Percentiles rank a stretch among this genome's conserved stretches.
These are phyloP conservation scores for Ridgeia piscesae DNA, from an alignment of 1,140 invertebrate genomes.

Conservation along the genomic window DNA sequence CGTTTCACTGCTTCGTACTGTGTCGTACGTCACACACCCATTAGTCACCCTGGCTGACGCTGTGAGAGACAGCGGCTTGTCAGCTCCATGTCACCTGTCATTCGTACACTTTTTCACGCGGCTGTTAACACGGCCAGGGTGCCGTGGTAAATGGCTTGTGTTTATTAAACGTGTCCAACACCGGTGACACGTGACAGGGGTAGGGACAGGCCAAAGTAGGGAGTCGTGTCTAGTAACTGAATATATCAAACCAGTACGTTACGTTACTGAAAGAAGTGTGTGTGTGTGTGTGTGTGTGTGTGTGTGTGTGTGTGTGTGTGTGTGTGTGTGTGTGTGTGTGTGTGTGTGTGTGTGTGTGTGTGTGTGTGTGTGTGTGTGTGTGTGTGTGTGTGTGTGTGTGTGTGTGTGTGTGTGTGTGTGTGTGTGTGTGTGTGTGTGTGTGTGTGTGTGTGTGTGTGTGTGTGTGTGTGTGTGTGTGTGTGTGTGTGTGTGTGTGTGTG, in stretches of 20 bases:
- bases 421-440: conserved; percentile 25
- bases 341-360: too few species aligned
- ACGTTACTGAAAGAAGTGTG: neutral
- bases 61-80: neutral
- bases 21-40: neutral
- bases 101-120: neutral
- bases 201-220: neutral
- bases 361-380: conserved; percentile 7
- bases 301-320: too few species aligned
- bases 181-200: neutral
- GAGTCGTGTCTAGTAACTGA: neutral
- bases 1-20: neutral
- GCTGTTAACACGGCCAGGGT: neutral
- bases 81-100: neutral
- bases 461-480: conserved; percentile 18
- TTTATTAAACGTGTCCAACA: neutral
- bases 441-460: conserved; percentile 18
- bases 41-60: neutral
- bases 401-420: conserved; percentile 25
- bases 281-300: neutral
- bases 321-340: too few species aligned
- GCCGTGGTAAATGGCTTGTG: neutral
- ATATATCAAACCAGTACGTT: neutral
- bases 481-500: conserved; percentile 20
- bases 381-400: conserved; percentile 25